These are phyloP conservation scores for Microtus oregoni DNA, from an alignment of 2,113 vertebrate genomes.

Conservation along the genomic window DNA sequence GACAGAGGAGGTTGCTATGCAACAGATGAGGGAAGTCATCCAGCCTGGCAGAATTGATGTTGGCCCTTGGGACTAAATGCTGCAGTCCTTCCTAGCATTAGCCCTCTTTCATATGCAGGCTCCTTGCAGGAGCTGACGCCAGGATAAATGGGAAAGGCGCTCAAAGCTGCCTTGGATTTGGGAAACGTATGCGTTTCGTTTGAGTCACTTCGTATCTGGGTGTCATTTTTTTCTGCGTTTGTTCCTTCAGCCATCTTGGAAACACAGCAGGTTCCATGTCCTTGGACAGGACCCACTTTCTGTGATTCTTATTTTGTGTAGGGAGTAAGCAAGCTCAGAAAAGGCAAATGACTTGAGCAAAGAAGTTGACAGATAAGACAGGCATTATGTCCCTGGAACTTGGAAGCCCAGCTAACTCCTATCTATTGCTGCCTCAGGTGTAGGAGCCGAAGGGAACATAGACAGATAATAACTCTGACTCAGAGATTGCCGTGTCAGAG, in stretches of 20 bases:
- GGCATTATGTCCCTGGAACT: not conserved
- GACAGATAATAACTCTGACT: constrained; percentile 29
- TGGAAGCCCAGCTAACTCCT: not conserved
- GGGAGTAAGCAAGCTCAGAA: not conserved
- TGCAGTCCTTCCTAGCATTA: constrained; percentile 54
- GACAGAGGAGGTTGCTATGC: constrained; percentile 80
- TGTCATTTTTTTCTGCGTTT: constrained; percentile 17
- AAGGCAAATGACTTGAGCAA: constrained; percentile 19
- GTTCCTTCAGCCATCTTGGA: constrained; percentile 28
- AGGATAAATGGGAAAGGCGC: constrained; percentile 50
- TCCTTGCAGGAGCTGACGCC: constrained; percentile 47
- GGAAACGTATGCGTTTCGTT: constrained; percentile 1
- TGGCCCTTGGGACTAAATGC: constrained; percentile 75
- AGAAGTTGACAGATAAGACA: not conserved
- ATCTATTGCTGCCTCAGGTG: not conserved
- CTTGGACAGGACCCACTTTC: not conserved
- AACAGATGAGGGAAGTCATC: constrained; percentile 79
- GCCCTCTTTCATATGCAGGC: constrained; percentile 60
- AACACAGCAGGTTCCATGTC: not conserved
- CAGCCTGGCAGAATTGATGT: constrained; percentile 77
- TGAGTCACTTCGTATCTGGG: not conserved
- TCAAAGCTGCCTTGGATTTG: constrained; percentile 53
- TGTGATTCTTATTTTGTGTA: constrained; percentile 23
- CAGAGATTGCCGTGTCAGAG: not conserved
- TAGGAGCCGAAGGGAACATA: not conserved